A percentile compares a stretch with the other conserved stretches of the same genome.
These are phyloP conservation scores for Rhorus exstirpatorius DNA, from an alignment of 2,888 invertebrate species.

Conservation along the genomic window DNA sequence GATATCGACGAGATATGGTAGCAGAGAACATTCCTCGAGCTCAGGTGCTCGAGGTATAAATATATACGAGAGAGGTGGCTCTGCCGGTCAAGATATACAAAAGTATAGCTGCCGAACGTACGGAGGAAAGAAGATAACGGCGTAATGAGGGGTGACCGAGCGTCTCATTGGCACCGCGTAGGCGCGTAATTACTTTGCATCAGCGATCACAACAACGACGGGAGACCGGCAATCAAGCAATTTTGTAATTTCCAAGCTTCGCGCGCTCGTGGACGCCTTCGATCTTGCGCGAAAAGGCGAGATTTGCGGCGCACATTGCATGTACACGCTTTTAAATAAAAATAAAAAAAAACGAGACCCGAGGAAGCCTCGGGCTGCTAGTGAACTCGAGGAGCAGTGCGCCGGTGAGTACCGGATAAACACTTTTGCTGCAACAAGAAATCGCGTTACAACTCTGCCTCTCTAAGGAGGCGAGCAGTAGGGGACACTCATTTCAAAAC, in stretches of 20 bases:
- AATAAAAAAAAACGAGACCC: too few relatives aligned
- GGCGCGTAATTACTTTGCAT: constrained; percentile 78
- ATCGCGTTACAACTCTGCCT: too few relatives aligned
- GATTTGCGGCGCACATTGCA: not conserved
- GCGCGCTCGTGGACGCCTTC: constrained; percentile 52
- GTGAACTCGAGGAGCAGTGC: constrained; percentile 25
- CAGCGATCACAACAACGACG: constrained; percentile 63
- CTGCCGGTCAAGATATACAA: constrained; percentile 10
- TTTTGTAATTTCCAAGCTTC: constrained; percentile 80
- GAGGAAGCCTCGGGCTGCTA: constrained; percentile 16
- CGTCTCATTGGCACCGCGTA: constrained; percentile 76
- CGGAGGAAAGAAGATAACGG: constrained; percentile 54
- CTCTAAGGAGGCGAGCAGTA: too few relatives aligned
- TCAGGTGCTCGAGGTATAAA: constrained; percentile 45
- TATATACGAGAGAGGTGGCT: constrained; percentile 47
- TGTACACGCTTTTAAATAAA: not conserved
- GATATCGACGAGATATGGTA: constrained; percentile 47
- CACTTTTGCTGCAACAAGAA: constrained; percentile 16
- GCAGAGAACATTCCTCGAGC: constrained; percentile 42
- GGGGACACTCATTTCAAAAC: too few relatives aligned
- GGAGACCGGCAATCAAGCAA: constrained; percentile 77
- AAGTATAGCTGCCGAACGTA: constrained; percentile 50
- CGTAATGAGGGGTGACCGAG: constrained; percentile 72
- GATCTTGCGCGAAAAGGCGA: constrained; percentile 35
- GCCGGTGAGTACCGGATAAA: constrained; percentile 44